These are phyloP conservation scores for Oxytorus armatus DNA, from an alignment of 2,888 invertebrate species.

Conservation along the genomic window DNA sequence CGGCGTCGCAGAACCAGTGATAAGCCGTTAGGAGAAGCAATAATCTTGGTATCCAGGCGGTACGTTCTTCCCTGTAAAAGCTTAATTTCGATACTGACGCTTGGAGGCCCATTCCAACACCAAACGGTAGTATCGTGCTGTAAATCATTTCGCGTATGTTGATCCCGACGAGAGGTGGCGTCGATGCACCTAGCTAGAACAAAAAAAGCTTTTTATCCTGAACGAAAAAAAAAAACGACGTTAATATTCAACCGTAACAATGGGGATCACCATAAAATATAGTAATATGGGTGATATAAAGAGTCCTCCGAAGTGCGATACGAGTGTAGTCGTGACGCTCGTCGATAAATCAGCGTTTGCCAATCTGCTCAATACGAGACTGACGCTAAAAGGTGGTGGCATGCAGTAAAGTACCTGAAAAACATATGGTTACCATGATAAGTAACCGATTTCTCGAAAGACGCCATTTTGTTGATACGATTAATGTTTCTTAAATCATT, in stretches of 20 bases:
- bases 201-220: background rate
- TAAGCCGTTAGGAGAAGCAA: conserved; percentile 80
- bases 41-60: conserved; percentile 78
- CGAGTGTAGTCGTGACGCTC: conserved; percentile 80
- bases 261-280: conserved; percentile 79
- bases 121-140: conserved; percentile 80
- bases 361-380: conserved; percentile 79
- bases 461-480: conserved; percentile 2
- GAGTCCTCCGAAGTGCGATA: conserved; percentile 80
- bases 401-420: conserved; percentile 82
- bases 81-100: conserved; percentile 66
- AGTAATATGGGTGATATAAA: conserved; percentile 81
- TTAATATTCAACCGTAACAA: background rate
- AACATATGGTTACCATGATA: background rate
- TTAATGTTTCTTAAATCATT: conserved; percentile 46
- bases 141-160: conserved; percentile 79
- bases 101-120: conserved; percentile 78
- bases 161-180: conserved; percentile 80
- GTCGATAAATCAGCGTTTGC: conserved; percentile 81
- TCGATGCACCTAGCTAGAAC: conserved; percentile 79
- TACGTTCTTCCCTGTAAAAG: conserved; percentile 71
- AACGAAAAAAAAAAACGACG: background rate
- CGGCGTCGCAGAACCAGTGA: conserved; percentile 82
- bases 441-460: background rate
- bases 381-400: conserved; percentile 82